A percentile compares a stretch with the other conserved stretches of the same genome.
phyloP scores from a whole-genome alignment of 2,113 vertebrate genomes.

The Gyps fulvus region DNA sequence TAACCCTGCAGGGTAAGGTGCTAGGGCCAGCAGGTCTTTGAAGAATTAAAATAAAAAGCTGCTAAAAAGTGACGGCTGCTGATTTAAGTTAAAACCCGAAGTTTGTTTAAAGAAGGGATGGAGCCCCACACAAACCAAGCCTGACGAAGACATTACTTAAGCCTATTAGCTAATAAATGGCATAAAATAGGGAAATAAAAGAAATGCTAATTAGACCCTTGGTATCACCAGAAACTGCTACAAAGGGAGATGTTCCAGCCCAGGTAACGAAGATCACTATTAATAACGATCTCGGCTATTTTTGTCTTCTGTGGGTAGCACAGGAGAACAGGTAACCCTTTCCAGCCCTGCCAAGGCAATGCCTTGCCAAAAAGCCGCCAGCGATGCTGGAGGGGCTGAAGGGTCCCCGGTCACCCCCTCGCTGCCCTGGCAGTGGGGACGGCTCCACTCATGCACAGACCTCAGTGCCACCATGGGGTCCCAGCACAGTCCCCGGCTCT shows the following conservation, averaged over 20 bases:
- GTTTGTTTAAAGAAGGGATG: not conserved
- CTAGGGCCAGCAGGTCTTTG: not conserved
- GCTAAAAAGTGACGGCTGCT: not conserved
- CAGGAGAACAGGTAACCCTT: not conserved
- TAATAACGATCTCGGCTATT: not conserved
- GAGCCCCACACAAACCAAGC: not conserved
- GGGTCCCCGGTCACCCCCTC: not conserved
- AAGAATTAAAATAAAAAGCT: not conserved
- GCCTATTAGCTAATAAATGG: not conserved
- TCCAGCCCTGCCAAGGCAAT: not conserved
- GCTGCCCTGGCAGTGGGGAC: not conserved
- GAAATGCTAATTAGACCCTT: not conserved
- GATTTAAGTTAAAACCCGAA: not conserved
- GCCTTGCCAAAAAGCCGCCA: not conserved
- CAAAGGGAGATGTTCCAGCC: not conserved
- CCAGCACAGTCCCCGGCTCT: fast-evolving
- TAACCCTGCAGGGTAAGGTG: no score
- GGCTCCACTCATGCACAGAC: fast-evolving
- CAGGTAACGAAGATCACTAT: not conserved
- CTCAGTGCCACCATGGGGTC: not conserved
- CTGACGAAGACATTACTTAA: not conserved
- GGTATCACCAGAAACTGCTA: not conserved
- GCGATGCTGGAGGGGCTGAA: fast-evolving
- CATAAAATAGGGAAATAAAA: not conserved
- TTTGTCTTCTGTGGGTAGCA: not conserved